A percentile compares a stretch with the other conserved stretches of the same genome.
phyloP scores from a whole-genome alignment of 1,140 invertebrate genomes.

The Oreohelix idahoensis region DNA sequence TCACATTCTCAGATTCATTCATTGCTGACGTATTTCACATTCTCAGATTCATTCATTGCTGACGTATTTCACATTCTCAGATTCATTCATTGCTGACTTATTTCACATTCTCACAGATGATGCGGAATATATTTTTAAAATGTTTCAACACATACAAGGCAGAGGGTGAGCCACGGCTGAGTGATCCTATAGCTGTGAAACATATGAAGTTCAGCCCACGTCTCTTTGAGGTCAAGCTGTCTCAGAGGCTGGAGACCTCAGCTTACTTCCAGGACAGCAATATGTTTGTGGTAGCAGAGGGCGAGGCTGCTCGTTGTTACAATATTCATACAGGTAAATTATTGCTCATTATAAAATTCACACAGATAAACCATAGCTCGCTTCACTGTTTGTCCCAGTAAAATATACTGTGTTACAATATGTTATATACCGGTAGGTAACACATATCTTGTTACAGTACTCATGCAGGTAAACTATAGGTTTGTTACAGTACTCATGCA shows the following conservation, averaged over 20 bases:
- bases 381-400: too few species aligned
- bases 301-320: slow-evolving; percentile 62
- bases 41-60: too few species aligned
- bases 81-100: too few species aligned
- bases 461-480: too few species aligned
- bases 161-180: slow-evolving; percentile 53
- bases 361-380: too few species aligned
- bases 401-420: too few species aligned
- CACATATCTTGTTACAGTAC: too few species aligned
- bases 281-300: slow-evolving; percentile 67
- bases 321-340: slow-evolving; percentile 69
- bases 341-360: slow-evolving; percentile 53
- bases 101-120: slow-evolving; percentile 56
- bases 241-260: slow-evolving; percentile 62
- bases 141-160: slow-evolving; percentile 70
- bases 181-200: slow-evolving; percentile 60
- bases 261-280: slow-evolving; percentile 67
- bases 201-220: slow-evolving; percentile 68
- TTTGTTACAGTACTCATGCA: too few species aligned
- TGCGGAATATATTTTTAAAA: slow-evolving; percentile 70
- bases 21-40: too few species aligned
- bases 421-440: too few species aligned
- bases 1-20: too few species aligned
- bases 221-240: slow-evolving; percentile 68
- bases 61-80: too few species aligned